Evolutionary conservation across 2,888 invertebrate species (phyloP), one percentile per base, ranked within the genome.

Genomic region (Gymnoscelis rufifasciata): DNA sequence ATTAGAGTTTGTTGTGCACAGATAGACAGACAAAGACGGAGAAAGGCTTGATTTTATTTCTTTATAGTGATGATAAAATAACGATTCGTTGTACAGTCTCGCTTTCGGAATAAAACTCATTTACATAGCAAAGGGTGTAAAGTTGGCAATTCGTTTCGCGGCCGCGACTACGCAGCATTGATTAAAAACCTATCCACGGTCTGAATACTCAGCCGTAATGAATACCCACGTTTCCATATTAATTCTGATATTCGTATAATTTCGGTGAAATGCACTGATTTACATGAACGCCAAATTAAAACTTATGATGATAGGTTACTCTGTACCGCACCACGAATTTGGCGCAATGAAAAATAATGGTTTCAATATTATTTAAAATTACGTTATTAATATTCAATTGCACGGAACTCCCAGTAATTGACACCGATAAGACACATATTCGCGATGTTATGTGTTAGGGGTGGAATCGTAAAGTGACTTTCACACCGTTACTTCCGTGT

Each of bases 151-250:
- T 65, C 67, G 66, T 63, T 66, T 63, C 65, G 64, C 61, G 51
- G 64, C 61, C 60, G 54, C 63, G 67, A 62, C 62, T 68, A 56
- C 47, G 64, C 59, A 61, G 60, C 68, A 64, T 71, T 70, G 73
- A 75, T 75, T 73, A 75, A 74, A n/a, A 72, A 60, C 59, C 66
- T 67, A 66, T 66, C 62, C 55, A 69, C 69, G 74, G 71, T 74
- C 72, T 69, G 64, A 69, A 70, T 69, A 56, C 61, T 58, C 55
- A 46, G 57, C 62, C 61, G 63, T 62, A 71, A 75, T 73, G 69
- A 67, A 70, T 67, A 64, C 62, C 56, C 64, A 48, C 58, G 62
- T 63, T 63, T 63, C 64, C 64, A 53, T 60, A 65, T 68, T 62
- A 67, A 68, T 65, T 70, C 62, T 59, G 60, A 68, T 68, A 62